A percentile compares a stretch with the other conserved stretches of the same genome.
Evolutionary conservation across 2,888 invertebrate genomes (phyloP).

Genomic region (Rotaria socialis): DNA sequence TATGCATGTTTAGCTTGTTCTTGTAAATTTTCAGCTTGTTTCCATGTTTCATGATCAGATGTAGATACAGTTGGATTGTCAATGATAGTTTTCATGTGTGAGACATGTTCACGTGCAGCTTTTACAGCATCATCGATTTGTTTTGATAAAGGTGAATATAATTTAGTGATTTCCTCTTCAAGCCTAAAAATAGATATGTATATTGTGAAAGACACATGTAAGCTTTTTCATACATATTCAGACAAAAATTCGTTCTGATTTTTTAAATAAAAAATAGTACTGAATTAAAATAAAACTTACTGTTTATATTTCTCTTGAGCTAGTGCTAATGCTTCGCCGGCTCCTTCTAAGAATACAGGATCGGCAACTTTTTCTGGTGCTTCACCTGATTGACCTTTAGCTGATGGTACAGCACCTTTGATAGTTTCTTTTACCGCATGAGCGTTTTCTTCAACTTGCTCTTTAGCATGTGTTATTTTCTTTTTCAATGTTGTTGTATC

Average conservation of each 20-base stretch:
- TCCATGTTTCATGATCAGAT: slow-evolving; percentile 12
- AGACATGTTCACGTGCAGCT: not conserved
- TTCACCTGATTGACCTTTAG: not conserved
- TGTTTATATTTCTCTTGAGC: slow-evolving; percentile 6
- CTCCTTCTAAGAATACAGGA: not conserved
- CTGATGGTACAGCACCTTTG: not conserved
- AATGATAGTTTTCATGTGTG: not conserved
- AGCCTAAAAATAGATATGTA: not conserved
- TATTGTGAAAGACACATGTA: too few species aligned
- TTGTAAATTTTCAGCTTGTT: slow-evolving; percentile 11
- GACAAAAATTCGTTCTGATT: too few species aligned
- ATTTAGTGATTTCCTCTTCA: not conserved
- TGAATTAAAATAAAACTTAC: not conserved
- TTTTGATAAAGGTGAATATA: not conserved
- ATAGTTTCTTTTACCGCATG: not conserved
- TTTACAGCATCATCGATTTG: not conserved
- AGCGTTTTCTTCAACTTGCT: not conserved
- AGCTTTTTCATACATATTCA: too few species aligned
- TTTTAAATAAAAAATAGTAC: too few species aligned
- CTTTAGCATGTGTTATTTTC: not conserved
- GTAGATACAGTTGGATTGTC: not conserved
- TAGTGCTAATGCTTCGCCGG: not conserved
- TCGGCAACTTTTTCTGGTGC: not conserved
- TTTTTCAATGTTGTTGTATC: not conserved
- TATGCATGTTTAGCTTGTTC: not conserved